phyloP scores from a whole-genome alignment of 2,888 invertebrate genomes.

The Odontocolon sp. region DNA sequence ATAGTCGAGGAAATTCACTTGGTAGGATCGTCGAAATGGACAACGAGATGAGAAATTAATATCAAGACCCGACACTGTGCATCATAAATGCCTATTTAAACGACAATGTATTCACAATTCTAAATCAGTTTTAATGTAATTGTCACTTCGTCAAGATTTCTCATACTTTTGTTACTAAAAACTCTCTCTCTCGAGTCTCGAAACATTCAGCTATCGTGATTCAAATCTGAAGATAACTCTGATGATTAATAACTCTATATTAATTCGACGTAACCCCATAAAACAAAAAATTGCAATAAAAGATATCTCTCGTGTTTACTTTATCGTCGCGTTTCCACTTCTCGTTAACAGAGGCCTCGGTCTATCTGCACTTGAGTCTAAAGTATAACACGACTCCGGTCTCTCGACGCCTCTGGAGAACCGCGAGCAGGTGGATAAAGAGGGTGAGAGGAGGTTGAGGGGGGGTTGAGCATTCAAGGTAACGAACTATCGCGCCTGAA shows the following conservation, averaged over 20 bases:
- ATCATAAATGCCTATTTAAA: background rate
- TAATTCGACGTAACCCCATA: background rate
- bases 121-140: background rate
- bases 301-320: no score
- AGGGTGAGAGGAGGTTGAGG: background rate
- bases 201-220: no score
- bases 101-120: background rate
- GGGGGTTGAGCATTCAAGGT: background rate
- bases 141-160: conserved; percentile 6
- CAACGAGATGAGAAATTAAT: background rate
- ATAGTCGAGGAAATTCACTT: no score
- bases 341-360: background rate
- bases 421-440: no score
- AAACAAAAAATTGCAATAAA: no score
- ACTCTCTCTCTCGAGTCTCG: no score
- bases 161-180: background rate
- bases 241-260: no score
- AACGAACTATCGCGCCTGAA: background rate
- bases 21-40: background rate
- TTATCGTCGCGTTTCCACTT: background rate
- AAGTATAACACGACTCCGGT: background rate
- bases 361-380: background rate
- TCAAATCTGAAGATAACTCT: no score
- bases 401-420: background rate
- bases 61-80: no score